Conservation (phyloP, 1,140 invertebrate genomes). For the Psilanteris sp. region DNA sequence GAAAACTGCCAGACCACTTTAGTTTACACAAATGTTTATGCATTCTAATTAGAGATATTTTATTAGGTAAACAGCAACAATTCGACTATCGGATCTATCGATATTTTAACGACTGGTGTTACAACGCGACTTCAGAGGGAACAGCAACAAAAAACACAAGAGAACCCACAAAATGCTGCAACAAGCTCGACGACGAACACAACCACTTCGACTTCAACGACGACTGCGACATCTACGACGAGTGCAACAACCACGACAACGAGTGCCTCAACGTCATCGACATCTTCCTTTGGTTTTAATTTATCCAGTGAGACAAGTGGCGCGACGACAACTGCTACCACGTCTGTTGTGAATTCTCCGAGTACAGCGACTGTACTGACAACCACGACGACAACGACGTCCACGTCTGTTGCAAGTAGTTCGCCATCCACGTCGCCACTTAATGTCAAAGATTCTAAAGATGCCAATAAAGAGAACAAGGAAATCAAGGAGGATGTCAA, state of each 20-base stretch:
- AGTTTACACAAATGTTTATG: too few species aligned
- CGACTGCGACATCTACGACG: slow-evolving; percentile 64
- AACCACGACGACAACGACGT: slow-evolving; percentile 64
- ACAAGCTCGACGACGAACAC: slow-evolving; percentile 66
- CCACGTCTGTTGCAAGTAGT: slow-evolving; percentile 39
- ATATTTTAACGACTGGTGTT: slow-evolving; percentile 86
- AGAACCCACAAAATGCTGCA: slow-evolving; percentile 75
- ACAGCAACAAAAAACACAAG: slow-evolving; percentile 85
- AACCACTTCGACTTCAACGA: slow-evolving; percentile 61
- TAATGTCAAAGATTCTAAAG: slow-evolving; percentile 66
- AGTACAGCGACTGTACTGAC: slow-evolving; percentile 68
- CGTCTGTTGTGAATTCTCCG: slow-evolving; percentile 68
- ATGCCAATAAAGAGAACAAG: slow-evolving; percentile 74
- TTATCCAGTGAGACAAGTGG: slow-evolving; percentile 1
- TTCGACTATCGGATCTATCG: slow-evolving; percentile 79
- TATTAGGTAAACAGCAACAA: slow-evolving; percentile 78
- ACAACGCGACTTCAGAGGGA: slow-evolving; percentile 89
- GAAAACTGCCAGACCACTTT: too few species aligned
- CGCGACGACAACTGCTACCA: slow-evolving; percentile 36
- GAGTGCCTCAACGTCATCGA: slow-evolving; percentile 56
- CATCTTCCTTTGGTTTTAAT: slow-evolving; percentile 28
- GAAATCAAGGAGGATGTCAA: slow-evolving; percentile 75
- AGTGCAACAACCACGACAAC: slow-evolving; percentile 56
- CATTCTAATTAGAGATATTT: slow-evolving; percentile 12
- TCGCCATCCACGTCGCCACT: slow-evolving; percentile 44